These are phyloP conservation scores for Penelope pileata DNA, from an alignment of 2,113 vertebrate genomes.

Conservation along the genomic window DNA sequence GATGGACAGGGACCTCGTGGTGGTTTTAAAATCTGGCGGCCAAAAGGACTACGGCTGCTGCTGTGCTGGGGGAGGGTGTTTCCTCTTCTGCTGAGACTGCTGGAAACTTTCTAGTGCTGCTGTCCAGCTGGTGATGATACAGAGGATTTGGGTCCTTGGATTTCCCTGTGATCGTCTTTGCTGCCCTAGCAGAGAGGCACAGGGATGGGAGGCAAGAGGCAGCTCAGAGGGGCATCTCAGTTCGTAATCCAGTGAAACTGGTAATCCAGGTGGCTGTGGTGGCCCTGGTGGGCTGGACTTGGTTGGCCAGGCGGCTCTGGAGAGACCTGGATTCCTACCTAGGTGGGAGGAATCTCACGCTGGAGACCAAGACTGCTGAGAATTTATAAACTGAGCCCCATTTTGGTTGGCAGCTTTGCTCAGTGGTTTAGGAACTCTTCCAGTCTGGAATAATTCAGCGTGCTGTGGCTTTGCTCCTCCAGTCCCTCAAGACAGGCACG, in stretches of 20 bases:
- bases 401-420: neutral
- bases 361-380: neutral
- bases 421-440: neutral
- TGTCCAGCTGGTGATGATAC: neutral
- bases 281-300: neutral
- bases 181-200: neutral
- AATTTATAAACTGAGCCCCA: neutral
- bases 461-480: neutral
- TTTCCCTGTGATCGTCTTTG: neutral
- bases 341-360: neutral
- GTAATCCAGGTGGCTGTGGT: neutral
- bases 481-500: neutral
- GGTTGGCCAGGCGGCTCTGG: neutral
- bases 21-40: neutral
- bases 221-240: neutral
- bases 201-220: neutral
- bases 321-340: neutral
- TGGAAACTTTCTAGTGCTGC: conserved; percentile 13
- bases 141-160: neutral
- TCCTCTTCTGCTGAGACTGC: neutral
- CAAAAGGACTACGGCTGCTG: neutral
- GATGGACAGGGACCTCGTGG: neutral
- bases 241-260: conserved; percentile 7
- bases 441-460: neutral
- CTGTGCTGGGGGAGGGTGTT: neutral